Evolutionary conservation across 2,113 vertebrate genomes (phyloP).

Genomic region (Empidonax traillii): DNA sequence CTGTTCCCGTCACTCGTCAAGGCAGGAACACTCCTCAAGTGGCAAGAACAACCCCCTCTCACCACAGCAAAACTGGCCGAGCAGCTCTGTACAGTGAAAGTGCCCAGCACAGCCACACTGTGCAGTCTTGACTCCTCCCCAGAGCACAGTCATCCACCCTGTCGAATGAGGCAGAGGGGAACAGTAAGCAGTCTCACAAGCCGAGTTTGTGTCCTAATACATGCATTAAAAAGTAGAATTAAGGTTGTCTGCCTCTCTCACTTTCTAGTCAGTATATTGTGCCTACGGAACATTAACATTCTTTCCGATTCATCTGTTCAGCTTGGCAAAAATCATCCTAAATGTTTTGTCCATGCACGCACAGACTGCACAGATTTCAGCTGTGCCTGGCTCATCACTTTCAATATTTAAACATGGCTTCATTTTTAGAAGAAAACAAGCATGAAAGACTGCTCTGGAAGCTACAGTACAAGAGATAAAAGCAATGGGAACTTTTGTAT

Average conservation of each 20-base stretch:
- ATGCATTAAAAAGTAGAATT: background rate
- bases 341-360: background rate
- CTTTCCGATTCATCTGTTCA: background rate
- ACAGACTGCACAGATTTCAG: background rate
- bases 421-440: background rate
- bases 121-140: background rate
- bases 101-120: background rate
- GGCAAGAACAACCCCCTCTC: background rate
- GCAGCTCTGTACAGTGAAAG: background rate
- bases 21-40: background rate
- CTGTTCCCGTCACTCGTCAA: accelerated
- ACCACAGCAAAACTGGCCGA: background rate
- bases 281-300: background rate
- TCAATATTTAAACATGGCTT: background rate
- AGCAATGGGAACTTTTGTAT: background rate
- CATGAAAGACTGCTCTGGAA: background rate
- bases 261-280: background rate
- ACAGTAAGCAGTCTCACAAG: background rate
- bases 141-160: background rate
- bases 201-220: background rate
- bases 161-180: background rate
- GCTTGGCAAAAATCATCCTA: background rate
- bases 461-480: background rate
- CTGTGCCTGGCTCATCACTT: background rate
- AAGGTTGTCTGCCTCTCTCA: background rate